These are phyloP conservation scores for Rapana venosa DNA, from an alignment of 2,888 invertebrate species.

Conservation along the genomic window DNA sequence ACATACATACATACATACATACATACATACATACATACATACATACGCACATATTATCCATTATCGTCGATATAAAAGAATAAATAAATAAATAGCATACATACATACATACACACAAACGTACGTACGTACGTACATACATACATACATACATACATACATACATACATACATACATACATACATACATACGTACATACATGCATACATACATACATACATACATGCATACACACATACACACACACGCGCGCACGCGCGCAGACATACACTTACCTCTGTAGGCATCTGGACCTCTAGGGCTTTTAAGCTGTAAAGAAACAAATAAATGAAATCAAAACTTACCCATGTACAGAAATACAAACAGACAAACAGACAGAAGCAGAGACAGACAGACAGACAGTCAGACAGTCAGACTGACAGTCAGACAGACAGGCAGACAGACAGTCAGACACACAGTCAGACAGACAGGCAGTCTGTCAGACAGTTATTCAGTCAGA, in stretches of 20 bases:
- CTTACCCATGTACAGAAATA: not conserved
- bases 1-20: not conserved
- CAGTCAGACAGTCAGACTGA: not conserved
- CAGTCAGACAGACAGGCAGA: not conserved
- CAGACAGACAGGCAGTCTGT: not conserved
- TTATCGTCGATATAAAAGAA: no score
- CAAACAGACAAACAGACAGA: not conserved
- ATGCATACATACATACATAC: not conserved
- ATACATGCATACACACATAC: not conserved
- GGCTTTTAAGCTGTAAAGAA: not conserved
- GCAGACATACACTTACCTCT: not conserved
- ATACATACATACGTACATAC: not conserved
- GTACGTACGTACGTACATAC: not conserved
- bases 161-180: not conserved
- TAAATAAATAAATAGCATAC: not conserved
- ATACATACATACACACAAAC: no score
- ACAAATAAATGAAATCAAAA: no score
- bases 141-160: not conserved
- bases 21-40: not conserved
- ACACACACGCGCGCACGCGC: not conserved
- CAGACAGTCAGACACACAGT: not conserved
- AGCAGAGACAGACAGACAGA: not conserved
- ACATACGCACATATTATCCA: not conserved
- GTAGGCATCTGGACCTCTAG: not conserved
- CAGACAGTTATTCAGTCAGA: not conserved